phyloP scores from a whole-genome alignment of 64 coral and sea anemone genomes.

The Cladopsammia gracilis region DNA sequence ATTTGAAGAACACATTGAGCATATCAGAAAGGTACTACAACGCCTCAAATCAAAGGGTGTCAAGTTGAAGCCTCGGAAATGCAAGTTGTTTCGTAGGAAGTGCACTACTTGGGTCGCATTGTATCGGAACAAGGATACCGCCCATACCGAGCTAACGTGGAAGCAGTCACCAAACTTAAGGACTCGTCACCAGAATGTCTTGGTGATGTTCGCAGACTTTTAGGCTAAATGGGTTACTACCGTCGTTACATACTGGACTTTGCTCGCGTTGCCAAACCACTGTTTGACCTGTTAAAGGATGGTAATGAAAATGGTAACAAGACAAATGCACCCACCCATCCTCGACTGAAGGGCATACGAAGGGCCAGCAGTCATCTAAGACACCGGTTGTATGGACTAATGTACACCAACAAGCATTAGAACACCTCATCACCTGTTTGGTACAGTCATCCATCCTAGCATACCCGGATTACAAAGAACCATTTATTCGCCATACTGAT shows the following conservation, averaged over 20 bases:
- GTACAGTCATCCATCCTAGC: conserved; percentile 7
- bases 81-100: conserved; percentile 9
- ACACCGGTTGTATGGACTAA: neutral
- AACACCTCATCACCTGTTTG: neutral
- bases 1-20: neutral
- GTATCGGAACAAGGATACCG: conserved; percentile 12
- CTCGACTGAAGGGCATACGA: too few relatives aligned
- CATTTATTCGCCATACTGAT: conserved; percentile 55
- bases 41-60: neutral
- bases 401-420: neutral
- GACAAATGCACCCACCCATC: too few relatives aligned
- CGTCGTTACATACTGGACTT: conserved; percentile 16
- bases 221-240: conserved; percentile 20
- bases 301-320: neutral
- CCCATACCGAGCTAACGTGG: neutral
- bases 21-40: conserved; percentile 1
- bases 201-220: neutral
- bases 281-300: neutral
- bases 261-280: conserved; percentile 12
- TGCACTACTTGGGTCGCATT: conserved; percentile 11
- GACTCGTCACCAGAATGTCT: neutral
- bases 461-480: conserved; percentile 27
- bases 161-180: conserved; percentile 16
- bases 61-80: conserved; percentile 27
- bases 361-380: neutral